Base-by-base conservation (phyloP, 2,888 invertebrate species). In the Tupiocoris notatus region DNA sequence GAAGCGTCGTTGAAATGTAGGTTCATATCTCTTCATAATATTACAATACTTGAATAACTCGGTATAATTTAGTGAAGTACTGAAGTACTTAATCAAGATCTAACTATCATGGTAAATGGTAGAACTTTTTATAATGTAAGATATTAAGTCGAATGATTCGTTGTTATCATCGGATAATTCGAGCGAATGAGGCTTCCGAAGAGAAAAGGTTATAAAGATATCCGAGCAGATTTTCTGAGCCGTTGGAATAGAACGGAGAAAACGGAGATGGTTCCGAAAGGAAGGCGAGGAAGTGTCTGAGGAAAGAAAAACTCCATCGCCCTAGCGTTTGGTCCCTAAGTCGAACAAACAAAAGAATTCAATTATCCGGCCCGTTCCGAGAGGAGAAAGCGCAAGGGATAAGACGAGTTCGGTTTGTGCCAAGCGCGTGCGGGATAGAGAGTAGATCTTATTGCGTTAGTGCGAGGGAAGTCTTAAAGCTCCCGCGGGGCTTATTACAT, bases 311-410 rank as follows among this genome's bases (percentile, higher is more conserved):
- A 58, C 58, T 57, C 57, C 57, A 70, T n/a, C n/a, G n/a, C 59
- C 70, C 70, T 70, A 58, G 70, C 59, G 70, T 70, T 70, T 70
- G 70, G 70, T 70, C 70, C 61, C 70, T 70, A 70, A 70, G 70
- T 70, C 70, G 70, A 70, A 70, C 70, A 70, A 70, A 70, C 70
- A 70, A 70, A 70, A 70, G 70, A 70, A 70, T 70, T 70, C 70
- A 70, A 70, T 70, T 70, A 70, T 70, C 70, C 39, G 39, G 39
- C 39, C 70, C 17, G 23, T 57, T 59, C 58, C 54, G 58, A 58
- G 16, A 3, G 18, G 67, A n/a, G n/a, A n/a, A n/a, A n/a, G n/a
- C n/a, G n/a, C n/a, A n/a, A 56, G 70, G 70, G 59, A 58, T 59
- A 70, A 24, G 61, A 70, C 18, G 61, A 59, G 70, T 70, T 70